Evolutionary conservation across 2,113 vertebrate genomes (phyloP), one percentile per base, ranked within the genome.

Genomic region (Grammatotria lemairii): DNA sequence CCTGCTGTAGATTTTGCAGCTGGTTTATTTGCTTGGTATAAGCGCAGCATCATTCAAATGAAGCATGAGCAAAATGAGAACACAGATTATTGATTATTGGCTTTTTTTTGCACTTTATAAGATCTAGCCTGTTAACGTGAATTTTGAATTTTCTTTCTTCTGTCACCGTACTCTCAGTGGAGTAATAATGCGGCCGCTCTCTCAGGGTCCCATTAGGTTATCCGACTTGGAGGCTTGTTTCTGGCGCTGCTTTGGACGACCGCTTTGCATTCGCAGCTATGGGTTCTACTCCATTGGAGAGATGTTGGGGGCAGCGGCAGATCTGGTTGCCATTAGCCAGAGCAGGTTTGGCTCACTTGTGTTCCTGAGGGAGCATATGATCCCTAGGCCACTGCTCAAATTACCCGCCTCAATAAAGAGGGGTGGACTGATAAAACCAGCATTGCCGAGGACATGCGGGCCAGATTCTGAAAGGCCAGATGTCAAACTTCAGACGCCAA

Each of bases 231-330:
- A 98, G 68, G 28, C 57, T 51, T 86, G 92, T 10, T 99, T 97
- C 93, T 81, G 88, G 28, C 92, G n/a, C 6, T 96, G 68, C 54
- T 99, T 98, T 40, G 97, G 98, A 63, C 93, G 93, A 5, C 92
- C 86, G 0, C 97, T 99, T 88, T 93, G 92, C 14, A 96, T 97
- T 35, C 80, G 83, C 2, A 95, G 92, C 12, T 98, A 97, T 1
- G 98, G 98, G 53, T 99, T 99, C 89, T 95, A 94, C 81, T 98
- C 98, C 10, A 82, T 96, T n/a, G 90, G 81, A 23, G 98, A 99
- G 91, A 97, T 98, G 90, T 90, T 99, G 53, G 90, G 73, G 17
- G 96, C 97, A 0, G 81, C 96, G 7, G 89, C 94, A 0, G 97
- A 99, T 90, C 54, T 97, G 35, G 53, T 99, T 55, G 9, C 26